A percentile compares a stretch with the other conserved stretches of the same genome.
Conservation (phyloP, 2,797 vertebrate species). For the Alauda arvensis region DNA sequence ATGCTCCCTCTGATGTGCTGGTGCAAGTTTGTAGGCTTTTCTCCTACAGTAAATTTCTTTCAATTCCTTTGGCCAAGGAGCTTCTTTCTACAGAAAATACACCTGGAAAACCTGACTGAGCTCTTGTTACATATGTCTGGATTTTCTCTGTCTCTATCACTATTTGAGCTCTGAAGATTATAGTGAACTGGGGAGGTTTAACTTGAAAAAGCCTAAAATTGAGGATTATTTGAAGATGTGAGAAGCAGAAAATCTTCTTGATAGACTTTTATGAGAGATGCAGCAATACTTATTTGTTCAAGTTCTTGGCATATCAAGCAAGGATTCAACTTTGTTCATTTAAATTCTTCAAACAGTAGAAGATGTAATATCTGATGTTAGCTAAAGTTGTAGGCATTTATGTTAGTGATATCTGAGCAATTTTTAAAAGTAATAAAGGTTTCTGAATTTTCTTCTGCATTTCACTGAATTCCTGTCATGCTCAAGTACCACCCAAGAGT, state of each 20-base stretch:
- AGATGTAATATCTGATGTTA: neutral
- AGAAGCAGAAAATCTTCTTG: neutral
- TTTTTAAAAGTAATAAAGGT: neutral
- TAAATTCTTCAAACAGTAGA: neutral
- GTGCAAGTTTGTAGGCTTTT: neutral
- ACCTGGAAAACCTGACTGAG: neutral
- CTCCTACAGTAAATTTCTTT: neutral
- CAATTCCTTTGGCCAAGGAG: neutral
- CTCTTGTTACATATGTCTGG: neutral
- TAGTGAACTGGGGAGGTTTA: neutral
- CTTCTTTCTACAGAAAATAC: neutral
- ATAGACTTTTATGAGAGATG: neutral
- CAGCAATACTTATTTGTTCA: neutral
- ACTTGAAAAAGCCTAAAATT: neutral
- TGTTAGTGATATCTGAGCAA: neutral
- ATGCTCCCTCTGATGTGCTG: fast-evolving
- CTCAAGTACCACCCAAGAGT: neutral
- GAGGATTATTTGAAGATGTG: neutral
- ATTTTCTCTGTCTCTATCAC: neutral
- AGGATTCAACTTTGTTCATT: neutral
- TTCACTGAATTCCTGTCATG: neutral
- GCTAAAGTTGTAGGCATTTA: neutral
- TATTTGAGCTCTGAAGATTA: neutral
- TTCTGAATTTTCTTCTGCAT: neutral
- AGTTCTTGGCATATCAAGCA: neutral